Percentiles rank a stretch among this genome's conserved stretches.
Conservation (phyloP, 2,888 invertebrate genomes). For the Drosophila lutescens region DNA sequence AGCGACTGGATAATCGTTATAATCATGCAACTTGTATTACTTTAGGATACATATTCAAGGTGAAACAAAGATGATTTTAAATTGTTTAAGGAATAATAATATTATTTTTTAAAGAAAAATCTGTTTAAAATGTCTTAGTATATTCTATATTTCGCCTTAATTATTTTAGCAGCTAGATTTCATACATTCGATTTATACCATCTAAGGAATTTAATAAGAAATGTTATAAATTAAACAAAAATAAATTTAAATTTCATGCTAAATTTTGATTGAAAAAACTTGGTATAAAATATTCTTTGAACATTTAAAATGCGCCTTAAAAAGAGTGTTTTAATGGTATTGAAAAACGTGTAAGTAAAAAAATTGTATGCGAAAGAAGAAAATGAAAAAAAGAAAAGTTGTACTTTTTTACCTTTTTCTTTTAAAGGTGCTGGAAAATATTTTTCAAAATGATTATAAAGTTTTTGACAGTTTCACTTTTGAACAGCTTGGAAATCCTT, state of each 20-base stretch:
- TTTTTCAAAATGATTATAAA: neutral
- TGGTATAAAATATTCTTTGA: too few species aligned
- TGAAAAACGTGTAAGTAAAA: neutral
- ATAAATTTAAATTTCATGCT: neutral
- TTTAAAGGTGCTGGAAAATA: conserved; percentile 35
- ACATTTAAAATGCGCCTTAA: neutral
- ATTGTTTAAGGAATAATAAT: too few species aligned
- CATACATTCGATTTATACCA: neutral
- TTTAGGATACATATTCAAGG: neutral
- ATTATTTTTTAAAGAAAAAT: too few species aligned
- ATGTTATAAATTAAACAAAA: too few species aligned
- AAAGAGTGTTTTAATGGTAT: neutral
- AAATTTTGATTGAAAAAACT: too few species aligned
- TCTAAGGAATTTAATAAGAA: neutral
- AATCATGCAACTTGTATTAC: neutral
- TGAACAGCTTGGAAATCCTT: neutral
- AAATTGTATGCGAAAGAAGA: neutral
- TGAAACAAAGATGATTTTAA: too few species aligned
- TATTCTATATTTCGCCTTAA: neutral
- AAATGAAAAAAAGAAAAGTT: too few species aligned
- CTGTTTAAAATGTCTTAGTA: neutral
- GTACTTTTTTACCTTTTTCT: conserved; percentile 28
- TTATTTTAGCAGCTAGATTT: neutral
- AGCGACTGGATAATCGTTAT: neutral
- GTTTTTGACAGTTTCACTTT: too few species aligned